phyloP scores from a whole-genome alignment of 2,888 invertebrate genomes.

The Sabatieria punctata region DNA sequence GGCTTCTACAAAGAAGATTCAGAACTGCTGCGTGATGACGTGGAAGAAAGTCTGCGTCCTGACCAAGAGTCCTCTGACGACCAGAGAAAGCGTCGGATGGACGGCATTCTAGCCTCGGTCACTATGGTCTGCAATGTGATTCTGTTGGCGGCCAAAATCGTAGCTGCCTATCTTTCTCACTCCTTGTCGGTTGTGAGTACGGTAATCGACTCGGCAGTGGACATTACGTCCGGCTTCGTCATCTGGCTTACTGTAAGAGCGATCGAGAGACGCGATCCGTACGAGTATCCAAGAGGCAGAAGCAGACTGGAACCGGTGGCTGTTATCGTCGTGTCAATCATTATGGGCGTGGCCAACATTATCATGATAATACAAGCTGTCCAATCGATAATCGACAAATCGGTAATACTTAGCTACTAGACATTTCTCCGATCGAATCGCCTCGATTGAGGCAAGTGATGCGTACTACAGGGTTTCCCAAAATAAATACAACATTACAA shows the following conservation, averaged over 20 bases:
- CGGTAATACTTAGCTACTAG: slow-evolving; percentile 4
- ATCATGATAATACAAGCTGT: not conserved
- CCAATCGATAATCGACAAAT: slow-evolving; percentile 9
- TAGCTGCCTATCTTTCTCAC: slow-evolving; percentile 35
- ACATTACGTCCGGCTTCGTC: slow-evolving; percentile 35
- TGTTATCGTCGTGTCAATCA: slow-evolving; percentile 35
- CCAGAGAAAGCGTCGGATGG: slow-evolving; percentile 13
- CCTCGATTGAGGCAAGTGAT: too few species aligned
- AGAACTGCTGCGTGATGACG: not conserved
- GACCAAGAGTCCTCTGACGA: not conserved
- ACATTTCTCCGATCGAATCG: too few species aligned
- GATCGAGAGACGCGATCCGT: slow-evolving; percentile 26
- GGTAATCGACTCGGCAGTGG: slow-evolving; percentile 38
- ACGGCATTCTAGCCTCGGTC: slow-evolving; percentile 17
- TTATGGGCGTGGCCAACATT: slow-evolving; percentile 35
- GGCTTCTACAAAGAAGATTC: not conserved
- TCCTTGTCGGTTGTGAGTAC: slow-evolving; percentile 38
- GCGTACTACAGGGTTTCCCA: too few species aligned
- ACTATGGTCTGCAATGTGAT: slow-evolving; percentile 20
- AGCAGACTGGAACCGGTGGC: slow-evolving; percentile 35
- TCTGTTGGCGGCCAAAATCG: slow-evolving; percentile 22
- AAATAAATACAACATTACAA: too few species aligned
- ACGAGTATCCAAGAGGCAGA: slow-evolving; percentile 35
- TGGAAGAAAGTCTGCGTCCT: not conserved
- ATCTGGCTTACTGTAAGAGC: slow-evolving; percentile 31